A percentile compares a stretch with the other conserved stretches of the same genome.
Conservation (phyloP, 2,113 vertebrate genomes). For the Aplodontia rufa region DNA sequence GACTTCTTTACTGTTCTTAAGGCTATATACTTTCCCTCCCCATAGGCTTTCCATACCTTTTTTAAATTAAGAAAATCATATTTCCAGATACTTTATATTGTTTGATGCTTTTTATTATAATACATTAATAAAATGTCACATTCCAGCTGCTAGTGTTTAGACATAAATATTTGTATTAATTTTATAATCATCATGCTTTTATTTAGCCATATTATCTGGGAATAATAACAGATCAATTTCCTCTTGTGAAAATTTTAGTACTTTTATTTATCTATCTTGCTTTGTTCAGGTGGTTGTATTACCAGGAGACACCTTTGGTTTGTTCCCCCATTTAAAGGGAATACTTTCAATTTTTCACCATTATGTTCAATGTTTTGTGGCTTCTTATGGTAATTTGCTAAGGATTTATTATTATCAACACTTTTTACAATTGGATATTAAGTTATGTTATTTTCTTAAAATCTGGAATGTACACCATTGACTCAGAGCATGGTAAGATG, state of each 20-base stretch:
- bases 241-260: background rate
- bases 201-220: background rate
- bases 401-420: background rate
- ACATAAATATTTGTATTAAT: background rate
- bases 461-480: background rate
- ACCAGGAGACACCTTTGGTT: background rate
- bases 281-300: background rate
- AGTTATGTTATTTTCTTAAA: background rate
- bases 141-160: background rate
- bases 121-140: background rate
- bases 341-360: background rate
- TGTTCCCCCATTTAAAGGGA: background rate
- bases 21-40: background rate
- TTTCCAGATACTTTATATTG: background rate
- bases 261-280: background rate
- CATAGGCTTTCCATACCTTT: background rate
- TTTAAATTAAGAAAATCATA: background rate
- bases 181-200: background rate
- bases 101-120: background rate
- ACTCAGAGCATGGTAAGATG: background rate
- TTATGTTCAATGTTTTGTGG: background rate
- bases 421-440: background rate
- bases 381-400: background rate
- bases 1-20: background rate
- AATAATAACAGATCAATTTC: background rate